Conservation (phyloP, 53 echinoderm and acorn worm species). For the Glandiceps talaboti region DNA sequence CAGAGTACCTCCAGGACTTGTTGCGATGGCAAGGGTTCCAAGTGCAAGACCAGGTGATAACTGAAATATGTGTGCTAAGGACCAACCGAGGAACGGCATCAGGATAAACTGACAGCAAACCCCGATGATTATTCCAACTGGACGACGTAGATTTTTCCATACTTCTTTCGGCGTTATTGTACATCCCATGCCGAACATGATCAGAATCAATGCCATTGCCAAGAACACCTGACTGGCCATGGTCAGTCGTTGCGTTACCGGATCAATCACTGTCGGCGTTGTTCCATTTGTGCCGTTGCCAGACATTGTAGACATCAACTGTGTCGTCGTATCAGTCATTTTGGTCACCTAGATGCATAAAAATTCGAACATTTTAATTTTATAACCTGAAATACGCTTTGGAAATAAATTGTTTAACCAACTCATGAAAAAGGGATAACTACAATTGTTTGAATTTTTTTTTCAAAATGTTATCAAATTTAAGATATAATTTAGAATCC, state of each 20-base stretch:
- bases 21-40: conserved; percentile 30
- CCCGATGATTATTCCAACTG: conserved; percentile 24
- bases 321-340: not conserved
- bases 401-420: too few species aligned
- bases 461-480: too few species aligned
- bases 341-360: too few species aligned
- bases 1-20: conserved; percentile 57
- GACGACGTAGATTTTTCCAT: not conserved
- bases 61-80: conserved; percentile 35
- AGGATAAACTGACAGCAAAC: conserved; percentile 23
- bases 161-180: not conserved
- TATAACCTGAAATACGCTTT: too few species aligned
- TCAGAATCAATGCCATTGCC: not conserved
- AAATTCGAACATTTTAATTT: too few species aligned
- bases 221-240: not conserved
- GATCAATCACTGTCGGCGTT: not conserved
- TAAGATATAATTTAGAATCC: too few species aligned
- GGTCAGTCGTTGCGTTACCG: not conserved
- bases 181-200: not conserved
- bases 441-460: too few species aligned
- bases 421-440: too few species aligned
- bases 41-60: conserved; percentile 30
- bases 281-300: too few species aligned
- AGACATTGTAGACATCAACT: not conserved
- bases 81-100: conserved; percentile 23